Evolutionary conservation across 1,140 invertebrate genomes (phyloP), one percentile per base, ranked within the genome.

Genomic region (Rhynchophorus ferrugineus): DNA sequence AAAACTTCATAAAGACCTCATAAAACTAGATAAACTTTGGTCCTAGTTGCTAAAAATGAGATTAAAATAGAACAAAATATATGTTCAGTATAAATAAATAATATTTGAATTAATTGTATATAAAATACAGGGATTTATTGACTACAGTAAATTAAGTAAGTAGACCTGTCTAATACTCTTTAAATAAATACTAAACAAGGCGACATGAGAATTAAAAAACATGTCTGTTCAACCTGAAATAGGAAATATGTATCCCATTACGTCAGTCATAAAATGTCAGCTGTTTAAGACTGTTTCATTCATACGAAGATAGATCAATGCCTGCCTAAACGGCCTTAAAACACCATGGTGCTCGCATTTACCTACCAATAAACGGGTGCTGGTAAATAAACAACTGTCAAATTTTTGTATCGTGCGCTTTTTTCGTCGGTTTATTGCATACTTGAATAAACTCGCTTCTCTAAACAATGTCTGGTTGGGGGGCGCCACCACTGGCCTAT

Each of bases 321-420:
- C 24, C 11, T 6, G 24, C 11, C 11, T 6, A 29, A 11, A 6
- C 11, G 24, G 5, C 11, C 24, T 29, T 6, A 29, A 29, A 29
- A 29, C 11, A 6, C 5, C 11, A 29, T 29, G 24, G 24, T 29
- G 24, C 24, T 11, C 6, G 7, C 20, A 35, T 41, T 39, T 49
- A 49, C 13, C 34, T 29, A 39, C 37, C 46, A 49, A 49, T 49
- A 49, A 49, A 49, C 13, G 13, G 20, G 20, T 16, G 8, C 14
- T 9, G 13, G 13, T 49, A 49, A 49, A 49, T 49, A 49, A 49
- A 49, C 46, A 49, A 24, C 17, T 49, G 19, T 39, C 46, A 39
- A 41, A 13, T 36, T 47, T 37, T 6, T 11, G n/a, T n/a, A n/a
- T n/a, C n/a, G n/a, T 37, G 11, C 14, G 35, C 21, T 20, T 21